A percentile compares a stretch with the other conserved stretches of the same genome.
phyloP scores from a whole-genome alignment of 2,113 vertebrate species.

The Cariama cristata region DNA sequence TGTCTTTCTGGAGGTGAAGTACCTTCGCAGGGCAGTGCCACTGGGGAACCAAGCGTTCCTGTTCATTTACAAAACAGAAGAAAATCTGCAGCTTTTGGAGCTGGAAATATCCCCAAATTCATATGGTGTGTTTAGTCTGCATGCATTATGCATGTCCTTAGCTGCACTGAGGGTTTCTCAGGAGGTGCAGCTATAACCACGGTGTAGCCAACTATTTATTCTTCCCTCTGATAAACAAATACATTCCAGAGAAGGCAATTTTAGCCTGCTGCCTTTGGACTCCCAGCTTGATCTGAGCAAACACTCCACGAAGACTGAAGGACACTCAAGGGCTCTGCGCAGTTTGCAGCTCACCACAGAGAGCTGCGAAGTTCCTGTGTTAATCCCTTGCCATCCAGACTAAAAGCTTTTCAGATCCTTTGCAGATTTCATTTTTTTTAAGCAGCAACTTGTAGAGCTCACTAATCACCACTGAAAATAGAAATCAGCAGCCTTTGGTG shows the following conservation, averaged over 20 bases:
- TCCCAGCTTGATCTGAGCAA: not conserved
- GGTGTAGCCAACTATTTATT: not conserved
- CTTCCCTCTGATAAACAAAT: not conserved
- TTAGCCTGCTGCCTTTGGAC: not conserved
- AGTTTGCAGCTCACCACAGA: accelerated
- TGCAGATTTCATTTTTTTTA: not conserved
- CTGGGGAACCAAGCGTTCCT: accelerated
- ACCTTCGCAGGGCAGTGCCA: not conserved
- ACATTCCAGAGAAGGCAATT: not conserved
- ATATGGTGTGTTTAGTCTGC: accelerated
- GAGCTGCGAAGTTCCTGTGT: not conserved
- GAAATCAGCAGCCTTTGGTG: not conserved
- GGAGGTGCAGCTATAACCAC: not conserved
- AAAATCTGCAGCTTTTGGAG: not conserved
- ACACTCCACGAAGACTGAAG: not conserved
- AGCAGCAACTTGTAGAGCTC: not conserved
- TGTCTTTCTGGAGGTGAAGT: not conserved
- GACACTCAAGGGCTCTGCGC: not conserved
- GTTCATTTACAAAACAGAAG: not conserved
- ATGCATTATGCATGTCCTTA: not conserved
- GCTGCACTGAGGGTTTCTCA: not conserved
- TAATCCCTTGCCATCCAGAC: not conserved
- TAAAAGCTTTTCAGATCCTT: not conserved
- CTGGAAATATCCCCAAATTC: not conserved
- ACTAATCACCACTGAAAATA: not conserved